Percentiles rank a stretch among this genome's conserved stretches.
phyloP scores from a whole-genome alignment of 2,113 vertebrate species.

The Anoplopoma fimbria region DNA sequence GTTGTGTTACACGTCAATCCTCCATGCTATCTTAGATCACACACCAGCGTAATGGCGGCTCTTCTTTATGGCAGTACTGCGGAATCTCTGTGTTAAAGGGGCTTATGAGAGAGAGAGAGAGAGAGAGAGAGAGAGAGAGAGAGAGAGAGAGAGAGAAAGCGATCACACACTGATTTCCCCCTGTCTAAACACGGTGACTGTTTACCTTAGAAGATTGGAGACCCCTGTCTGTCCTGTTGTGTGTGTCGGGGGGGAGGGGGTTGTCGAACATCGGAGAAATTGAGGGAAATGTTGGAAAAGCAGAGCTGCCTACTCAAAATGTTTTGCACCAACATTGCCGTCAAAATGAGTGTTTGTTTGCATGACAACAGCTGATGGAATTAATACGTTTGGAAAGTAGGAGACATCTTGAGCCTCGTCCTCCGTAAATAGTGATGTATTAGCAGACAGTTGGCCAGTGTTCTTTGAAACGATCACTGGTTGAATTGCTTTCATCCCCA shows the following conservation, averaged over 20 bases:
- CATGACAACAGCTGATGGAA: not conserved
- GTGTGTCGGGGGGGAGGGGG: not conserved
- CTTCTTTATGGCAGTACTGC: no score
- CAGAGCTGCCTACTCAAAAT: not conserved
- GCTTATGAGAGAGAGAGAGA: no score
- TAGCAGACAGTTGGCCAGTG: conserved; percentile 1
- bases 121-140: no score
- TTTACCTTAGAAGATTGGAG: conserved; percentile 62
- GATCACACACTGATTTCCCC: conserved; percentile 22
- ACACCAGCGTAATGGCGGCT: no score
- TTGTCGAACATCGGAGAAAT: not conserved
- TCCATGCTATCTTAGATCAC: no score
- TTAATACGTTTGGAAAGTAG: not conserved
- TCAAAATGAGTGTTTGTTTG: not conserved
- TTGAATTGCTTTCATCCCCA: conserved; percentile 37
- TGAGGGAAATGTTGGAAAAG: not conserved
- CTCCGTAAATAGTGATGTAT: not conserved
- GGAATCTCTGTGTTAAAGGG: no score
- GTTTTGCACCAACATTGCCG: not conserved
- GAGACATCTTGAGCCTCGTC: conserved; percentile 2
- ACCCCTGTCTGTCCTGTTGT: conserved; percentile 17
- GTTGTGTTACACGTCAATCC: no score
- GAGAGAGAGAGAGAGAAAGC: not conserved
- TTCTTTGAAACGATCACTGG: conserved; percentile 35
- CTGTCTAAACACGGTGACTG: conserved; percentile 49